Evolutionary conservation across 2,797 vertebrate species (phyloP), one percentile per base, ranked within the genome.

Genomic region (Typhlichthys subterraneus): DNA sequence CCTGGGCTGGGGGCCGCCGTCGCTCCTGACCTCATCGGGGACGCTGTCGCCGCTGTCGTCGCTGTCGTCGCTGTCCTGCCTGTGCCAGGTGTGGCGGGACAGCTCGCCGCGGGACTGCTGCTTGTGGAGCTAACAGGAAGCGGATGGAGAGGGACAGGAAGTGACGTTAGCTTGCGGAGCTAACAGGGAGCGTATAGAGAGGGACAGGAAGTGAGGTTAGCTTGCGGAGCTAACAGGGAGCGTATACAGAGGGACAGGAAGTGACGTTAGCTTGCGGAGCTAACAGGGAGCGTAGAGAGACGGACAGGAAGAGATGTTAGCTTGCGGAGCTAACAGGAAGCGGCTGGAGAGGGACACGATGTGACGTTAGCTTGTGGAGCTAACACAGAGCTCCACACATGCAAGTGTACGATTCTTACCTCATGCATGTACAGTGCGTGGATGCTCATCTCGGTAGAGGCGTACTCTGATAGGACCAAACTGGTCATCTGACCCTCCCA

Each of bases 391-490:
- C 61, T 12, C 45, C 12, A 17, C 17, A 65, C 49, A 48, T 7
- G 17, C 12, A 46, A 5, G 15, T 13, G 51, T 46, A 48, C 33
- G 10, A 9, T 38, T 50, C 50, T 91, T 88, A 98, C 97, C 94
- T 98, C 97, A 0, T 99, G 97, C 89, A 99, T 98, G 83, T 97
- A 98, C 77, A 99, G 91, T 8, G 97, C 97, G 0, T 99, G 97
- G 69, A 99, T 94, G 87, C 97, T 99, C 97, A 99, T 99, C 85
- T 99, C 97, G 0, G 95, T 98, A 51, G 97, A 99, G 7, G 98
- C 97, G 0, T 97, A 99, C 75, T 99, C 97, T 0, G 97, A 99
- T 57, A 99, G 90, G 72, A 98, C 92, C 89, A 97, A 85, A 88
- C 97, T 99, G 79, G 96, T 95, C 51, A 97, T 91, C 57, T 98